A percentile compares a stretch with the other conserved stretches of the same genome.
Conservation (phyloP, 2,797 vertebrate species). For the Acipenser ruthenus region DNA sequence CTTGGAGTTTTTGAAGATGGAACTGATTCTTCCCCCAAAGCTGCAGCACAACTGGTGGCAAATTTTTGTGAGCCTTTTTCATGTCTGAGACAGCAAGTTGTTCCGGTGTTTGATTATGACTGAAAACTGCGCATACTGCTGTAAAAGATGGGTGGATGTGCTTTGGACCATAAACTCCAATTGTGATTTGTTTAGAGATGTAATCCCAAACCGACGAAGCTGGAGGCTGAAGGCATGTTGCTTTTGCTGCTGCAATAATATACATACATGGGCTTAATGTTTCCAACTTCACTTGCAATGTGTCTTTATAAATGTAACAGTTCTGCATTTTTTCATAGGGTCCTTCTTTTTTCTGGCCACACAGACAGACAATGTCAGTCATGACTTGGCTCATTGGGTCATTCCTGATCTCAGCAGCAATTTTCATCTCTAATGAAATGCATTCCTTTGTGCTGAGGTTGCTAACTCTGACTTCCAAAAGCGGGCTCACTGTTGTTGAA, state of each 20-base stretch:
- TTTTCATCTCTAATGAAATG: conserved; percentile 80
- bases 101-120: conserved; percentile 76
- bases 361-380: conserved; percentile 74
- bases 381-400: conserved; percentile 83
- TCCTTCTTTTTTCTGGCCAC: conserved; percentile 71
- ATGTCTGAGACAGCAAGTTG: conserved; percentile 77
- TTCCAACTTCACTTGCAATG: conserved; percentile 75
- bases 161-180: conserved; percentile 88
- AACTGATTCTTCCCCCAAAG: conserved; percentile 85
- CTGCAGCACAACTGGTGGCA: conserved; percentile 82
- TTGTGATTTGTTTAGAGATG: conserved; percentile 67
- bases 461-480: conserved; percentile 79
- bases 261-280: conserved; percentile 76
- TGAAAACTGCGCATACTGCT: conserved; percentile 70
- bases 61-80: conserved; percentile 63
- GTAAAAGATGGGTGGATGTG: conserved; percentile 90
- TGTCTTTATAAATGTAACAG: conserved; percentile 73
- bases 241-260: conserved; percentile 69
- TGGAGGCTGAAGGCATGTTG: conserved; percentile 63
- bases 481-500: conserved; percentile 78
- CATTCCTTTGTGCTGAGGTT: conserved; percentile 71
- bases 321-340: conserved; percentile 73
- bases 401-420: conserved; percentile 74
- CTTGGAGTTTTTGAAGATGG: conserved; percentile 60
- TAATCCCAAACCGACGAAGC: conserved; percentile 83